Percentiles rank a stretch among this genome's conserved stretches.
phyloP scores from a whole-genome alignment of 2,888 invertebrate genomes.

The Nephrotoma guestfalica region DNA sequence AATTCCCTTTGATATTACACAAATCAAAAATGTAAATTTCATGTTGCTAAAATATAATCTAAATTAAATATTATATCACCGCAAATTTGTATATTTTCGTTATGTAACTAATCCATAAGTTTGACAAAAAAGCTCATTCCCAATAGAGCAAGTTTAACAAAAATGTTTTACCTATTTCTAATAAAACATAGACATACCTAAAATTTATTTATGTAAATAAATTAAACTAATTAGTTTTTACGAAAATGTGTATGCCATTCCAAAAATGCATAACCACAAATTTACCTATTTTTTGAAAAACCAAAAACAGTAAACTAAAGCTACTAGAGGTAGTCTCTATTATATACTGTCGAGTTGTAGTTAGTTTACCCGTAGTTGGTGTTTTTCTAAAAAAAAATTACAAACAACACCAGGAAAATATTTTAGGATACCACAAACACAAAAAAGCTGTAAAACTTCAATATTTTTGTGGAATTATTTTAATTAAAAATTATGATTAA shows the following conservation, averaged over 20 bases:
- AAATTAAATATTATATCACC: neutral
- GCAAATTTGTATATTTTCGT: neutral
- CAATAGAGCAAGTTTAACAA: neutral
- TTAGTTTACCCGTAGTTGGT: no score
- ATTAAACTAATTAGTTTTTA: neutral
- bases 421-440: neutral
- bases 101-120: neutral
- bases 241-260: neutral
- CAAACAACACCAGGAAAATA: no score
- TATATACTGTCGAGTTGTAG: no score
- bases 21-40: neutral
- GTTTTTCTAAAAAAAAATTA: no score
- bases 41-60: neutral
- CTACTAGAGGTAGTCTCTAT: no score
- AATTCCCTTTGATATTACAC: neutral
- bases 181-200: neutral
- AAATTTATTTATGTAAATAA: neutral
- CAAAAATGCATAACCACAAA: neutral
- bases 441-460: neutral
- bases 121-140: neutral
- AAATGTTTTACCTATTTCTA: neutral
- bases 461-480: neutral
- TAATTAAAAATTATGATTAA: neutral
- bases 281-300: neutral
- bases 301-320: neutral